A percentile compares a stretch with the other conserved stretches of the same genome.
Conservation (phyloP, 2,797 vertebrate genomes). For the Karalla daura region DNA sequence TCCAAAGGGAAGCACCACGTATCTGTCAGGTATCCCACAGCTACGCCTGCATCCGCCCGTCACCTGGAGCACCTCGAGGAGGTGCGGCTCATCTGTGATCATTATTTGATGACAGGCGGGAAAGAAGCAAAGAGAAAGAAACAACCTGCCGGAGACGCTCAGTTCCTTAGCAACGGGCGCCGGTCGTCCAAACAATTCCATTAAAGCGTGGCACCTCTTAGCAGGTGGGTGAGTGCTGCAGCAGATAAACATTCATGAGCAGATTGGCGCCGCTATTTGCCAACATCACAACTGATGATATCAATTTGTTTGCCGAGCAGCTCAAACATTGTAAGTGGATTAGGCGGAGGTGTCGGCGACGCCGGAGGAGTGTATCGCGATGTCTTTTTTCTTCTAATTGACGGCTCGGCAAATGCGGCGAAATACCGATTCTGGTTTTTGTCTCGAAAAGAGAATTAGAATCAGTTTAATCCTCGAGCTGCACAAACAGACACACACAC, state of each 20-base stretch:
- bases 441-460: slow-evolving; percentile 40
- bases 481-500: slow-evolving; percentile 15
- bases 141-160: slow-evolving; percentile 88
- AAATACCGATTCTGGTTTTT: slow-evolving; percentile 47
- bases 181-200: slow-evolving; percentile 99
- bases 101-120: slow-evolving; percentile 98
- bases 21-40: too few relatives aligned
- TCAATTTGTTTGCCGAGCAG: slow-evolving; percentile 97
- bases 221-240: slow-evolving; percentile 98
- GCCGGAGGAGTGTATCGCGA: slow-evolving; percentile 70
- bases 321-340: slow-evolving; percentile 88
- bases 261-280: slow-evolving; percentile 97
- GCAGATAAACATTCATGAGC: slow-evolving; percentile 99
- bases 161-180: slow-evolving; percentile 98
- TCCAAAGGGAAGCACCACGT: too few relatives aligned
- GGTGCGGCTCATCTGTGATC: slow-evolving; percentile 97
- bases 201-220: slow-evolving; percentile 99
- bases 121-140: too few relatives aligned
- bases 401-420: slow-evolving; percentile 47
- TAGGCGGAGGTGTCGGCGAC: slow-evolving; percentile 79
- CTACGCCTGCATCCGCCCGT: slow-evolving; percentile 89
- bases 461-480: slow-evolving; percentile 43
- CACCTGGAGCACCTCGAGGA: slow-evolving; percentile 93
- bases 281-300: slow-evolving; percentile 98
- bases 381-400: slow-evolving; percentile 69